Conservation (phyloP, 1,140 invertebrate species). For the Teleopsis dalmanni region DNA sequence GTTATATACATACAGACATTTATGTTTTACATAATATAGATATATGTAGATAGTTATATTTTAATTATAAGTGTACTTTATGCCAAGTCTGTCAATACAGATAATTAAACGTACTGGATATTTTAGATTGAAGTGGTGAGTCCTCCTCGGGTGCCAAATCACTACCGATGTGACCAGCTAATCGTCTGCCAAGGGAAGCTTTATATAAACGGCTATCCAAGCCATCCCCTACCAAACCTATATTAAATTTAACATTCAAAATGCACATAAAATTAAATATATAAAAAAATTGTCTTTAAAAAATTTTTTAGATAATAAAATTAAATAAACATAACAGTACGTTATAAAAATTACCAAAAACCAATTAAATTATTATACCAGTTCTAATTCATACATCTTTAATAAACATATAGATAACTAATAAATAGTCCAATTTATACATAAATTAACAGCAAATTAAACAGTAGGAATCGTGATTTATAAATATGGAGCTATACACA, state of each 20-base stretch:
- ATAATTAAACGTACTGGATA: conserved; percentile 61
- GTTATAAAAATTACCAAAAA: neutral
- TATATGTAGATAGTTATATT: too few relatives aligned
- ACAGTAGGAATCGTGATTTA: too few relatives aligned
- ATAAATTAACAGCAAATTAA: too few relatives aligned
- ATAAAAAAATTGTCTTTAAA: conserved; percentile 5
- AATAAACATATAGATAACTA: too few relatives aligned
- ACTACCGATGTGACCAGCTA: conserved; percentile 51
- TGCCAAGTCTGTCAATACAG: too few relatives aligned
- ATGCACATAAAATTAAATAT: conserved; percentile 4
- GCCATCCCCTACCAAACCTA: conserved; percentile 14
- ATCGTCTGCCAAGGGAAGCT: conserved; percentile 49
- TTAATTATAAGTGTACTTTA: too few relatives aligned
- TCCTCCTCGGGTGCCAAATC: conserved; percentile 61
- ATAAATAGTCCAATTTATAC: too few relatives aligned
- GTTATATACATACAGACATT: too few relatives aligned
- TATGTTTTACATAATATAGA: too few relatives aligned
- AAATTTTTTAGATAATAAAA: conserved; percentile 7
- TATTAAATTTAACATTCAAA: neutral
- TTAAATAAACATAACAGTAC: neutral
- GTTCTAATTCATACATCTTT: too few relatives aligned
- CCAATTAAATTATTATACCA: neutral
- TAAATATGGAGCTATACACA: too few relatives aligned
- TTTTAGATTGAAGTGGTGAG: conserved; percentile 68
- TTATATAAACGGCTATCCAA: conserved; percentile 13